Evolutionary conservation across 2,797 vertebrate genomes (phyloP), one percentile per base, ranked within the genome.

Genomic region (Phrynocephalus forsythii): DNA sequence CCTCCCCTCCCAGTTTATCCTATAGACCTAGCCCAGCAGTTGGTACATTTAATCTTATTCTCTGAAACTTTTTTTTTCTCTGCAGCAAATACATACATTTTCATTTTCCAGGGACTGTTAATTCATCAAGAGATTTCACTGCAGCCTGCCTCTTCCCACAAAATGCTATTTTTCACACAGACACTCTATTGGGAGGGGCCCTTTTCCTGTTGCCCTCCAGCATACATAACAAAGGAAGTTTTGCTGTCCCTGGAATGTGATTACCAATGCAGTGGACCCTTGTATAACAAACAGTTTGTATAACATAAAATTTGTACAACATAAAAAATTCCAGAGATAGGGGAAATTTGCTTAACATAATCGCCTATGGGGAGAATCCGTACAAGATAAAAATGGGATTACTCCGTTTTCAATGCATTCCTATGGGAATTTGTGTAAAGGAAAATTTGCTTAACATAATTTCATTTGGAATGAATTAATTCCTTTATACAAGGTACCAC

Each of bases 91-190:
- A 84, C 83, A 38, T 0, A 0, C 0, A 0, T 44, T 87, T 63
- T 0, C 0, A 87, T 88, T 93, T 56, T 82, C 83, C 90, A 82
- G 52, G 76, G 79, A 20, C 88, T 84, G 83, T 88, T 90, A 94
- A 92, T 90, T 85, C 71, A 18, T 83, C 81, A 89, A 0, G 20
- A 90, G 85, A 91, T 93, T 87, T 85, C 75, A 92, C 88, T 91
- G 87, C 81, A 48, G 0, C 87, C 88, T 77, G 91, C 77, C 87
- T 84, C 48, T 90, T 84, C 50, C 81, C 91, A 90, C 89, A 93
- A 88, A 94, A 94, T 6, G 71, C 88, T 88, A 11, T 63, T 92
- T 90, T 87, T 85, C 86, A 92, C 87, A 92, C 56, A 90, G 90
- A 91, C 0, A 88, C 72, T 79, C 82, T 84, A 0, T 26, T 87